Evolutionary conservation across 2,113 vertebrate species (phyloP).

Genomic region (Physeter macrocephalus): DNA sequence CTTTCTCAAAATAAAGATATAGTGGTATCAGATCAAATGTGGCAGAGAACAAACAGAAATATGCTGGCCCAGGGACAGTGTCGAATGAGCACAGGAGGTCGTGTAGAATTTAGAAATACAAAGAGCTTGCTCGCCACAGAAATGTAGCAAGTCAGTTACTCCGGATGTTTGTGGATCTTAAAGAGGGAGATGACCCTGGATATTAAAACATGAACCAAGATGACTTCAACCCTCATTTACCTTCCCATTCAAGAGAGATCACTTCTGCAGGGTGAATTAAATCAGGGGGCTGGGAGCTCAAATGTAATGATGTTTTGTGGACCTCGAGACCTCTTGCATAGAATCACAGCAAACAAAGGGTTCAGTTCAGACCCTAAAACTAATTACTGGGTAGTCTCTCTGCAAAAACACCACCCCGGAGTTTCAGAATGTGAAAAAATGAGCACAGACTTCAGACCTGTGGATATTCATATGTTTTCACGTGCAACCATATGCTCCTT

Average conservation of each 20-base stretch:
- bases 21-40: background rate
- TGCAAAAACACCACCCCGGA: background rate
- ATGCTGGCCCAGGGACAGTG: background rate
- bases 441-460: background rate
- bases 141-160: accelerated
- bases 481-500: accelerated
- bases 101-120: background rate
- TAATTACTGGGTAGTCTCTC: background rate
- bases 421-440: background rate
- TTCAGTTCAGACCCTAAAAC: background rate
- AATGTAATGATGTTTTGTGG: accelerated
- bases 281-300: background rate
- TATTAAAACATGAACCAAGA: accelerated
- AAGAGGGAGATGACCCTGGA: background rate
- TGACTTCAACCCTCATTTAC: background rate
- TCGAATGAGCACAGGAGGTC: accelerated
- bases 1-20: background rate
- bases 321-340: background rate
- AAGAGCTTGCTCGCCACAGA: background rate
- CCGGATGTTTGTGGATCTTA: accelerated
- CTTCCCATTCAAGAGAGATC: background rate
- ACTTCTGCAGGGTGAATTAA: background rate
- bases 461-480: accelerated
- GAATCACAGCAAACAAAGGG: background rate
- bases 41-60: background rate